Conservation (phyloP, 2,888 invertebrate genomes). For the Corbicula japonica region DNA sequence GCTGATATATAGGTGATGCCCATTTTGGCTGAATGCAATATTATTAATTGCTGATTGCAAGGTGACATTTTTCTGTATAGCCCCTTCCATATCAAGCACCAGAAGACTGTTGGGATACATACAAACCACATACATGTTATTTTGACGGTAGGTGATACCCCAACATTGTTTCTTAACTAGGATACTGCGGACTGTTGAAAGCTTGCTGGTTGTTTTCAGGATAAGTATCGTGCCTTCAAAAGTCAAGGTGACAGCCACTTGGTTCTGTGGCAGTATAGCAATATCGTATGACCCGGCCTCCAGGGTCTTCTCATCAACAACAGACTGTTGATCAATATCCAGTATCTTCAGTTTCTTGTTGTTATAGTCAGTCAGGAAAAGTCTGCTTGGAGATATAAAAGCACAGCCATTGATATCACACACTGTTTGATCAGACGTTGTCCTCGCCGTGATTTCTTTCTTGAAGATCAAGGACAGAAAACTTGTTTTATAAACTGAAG, state of each 20-base stretch:
- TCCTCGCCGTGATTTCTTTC: neutral
- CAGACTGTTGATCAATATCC: neutral
- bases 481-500: neutral
- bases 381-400: neutral
- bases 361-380: neutral
- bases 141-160: neutral
- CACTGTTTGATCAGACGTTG: neutral
- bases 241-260: neutral
- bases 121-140: neutral
- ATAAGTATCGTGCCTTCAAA: neutral
- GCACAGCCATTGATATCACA: slow-evolving; percentile 1
- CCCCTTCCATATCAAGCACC: too few relatives aligned
- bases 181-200: neutral
- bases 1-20: too few relatives aligned
- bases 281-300: neutral
- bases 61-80: too few relatives aligned
- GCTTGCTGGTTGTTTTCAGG: neutral
- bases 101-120: too few relatives aligned
- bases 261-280: neutral
- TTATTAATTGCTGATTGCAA: too few relatives aligned
- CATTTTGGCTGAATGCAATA: too few relatives aligned
- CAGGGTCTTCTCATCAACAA: neutral
- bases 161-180: neutral
- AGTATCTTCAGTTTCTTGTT: slow-evolving; percentile 4
- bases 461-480: neutral